These are phyloP conservation scores for Aphaenogaster ashmeadi DNA, from an alignment of 1,140 invertebrate genomes.

Conservation along the genomic window DNA sequence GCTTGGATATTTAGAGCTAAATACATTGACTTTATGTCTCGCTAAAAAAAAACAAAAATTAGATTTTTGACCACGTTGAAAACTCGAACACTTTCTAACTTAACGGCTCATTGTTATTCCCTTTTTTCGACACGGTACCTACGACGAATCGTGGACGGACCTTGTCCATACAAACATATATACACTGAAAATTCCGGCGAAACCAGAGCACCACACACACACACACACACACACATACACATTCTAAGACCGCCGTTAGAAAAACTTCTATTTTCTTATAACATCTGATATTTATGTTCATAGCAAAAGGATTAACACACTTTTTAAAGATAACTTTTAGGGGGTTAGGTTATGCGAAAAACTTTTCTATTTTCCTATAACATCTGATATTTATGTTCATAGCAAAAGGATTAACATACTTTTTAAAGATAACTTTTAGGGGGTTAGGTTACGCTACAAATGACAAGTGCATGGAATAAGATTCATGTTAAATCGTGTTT, in stretches of 20 bases:
- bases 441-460: background rate
- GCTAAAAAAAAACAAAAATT: constrained; percentile 27
- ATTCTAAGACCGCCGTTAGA: background rate
- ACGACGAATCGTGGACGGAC: background rate
- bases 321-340: background rate
- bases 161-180: constrained; percentile 64
- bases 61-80: background rate
- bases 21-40: background rate
- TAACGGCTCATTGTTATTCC: constrained; percentile 71
- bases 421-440: background rate
- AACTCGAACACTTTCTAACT: constrained; percentile 21
- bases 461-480: background rate
- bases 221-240: background rate
- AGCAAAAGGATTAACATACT: background rate
- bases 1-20: background rate
- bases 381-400: constrained; percentile 28
- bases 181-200: constrained; percentile 7
- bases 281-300: constrained; percentile 30
- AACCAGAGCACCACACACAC: constrained; percentile 10
- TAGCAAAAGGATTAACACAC: background rate
- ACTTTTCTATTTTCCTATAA: constrained; percentile 28
- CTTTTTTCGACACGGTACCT: constrained; percentile 57
- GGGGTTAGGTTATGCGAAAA: too few relatives aligned
- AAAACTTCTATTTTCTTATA: constrained; percentile 32
- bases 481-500: background rate